Base-by-base conservation (phyloP, 2,888 invertebrate genomes). In the Xestia sexstrigata region DNA sequence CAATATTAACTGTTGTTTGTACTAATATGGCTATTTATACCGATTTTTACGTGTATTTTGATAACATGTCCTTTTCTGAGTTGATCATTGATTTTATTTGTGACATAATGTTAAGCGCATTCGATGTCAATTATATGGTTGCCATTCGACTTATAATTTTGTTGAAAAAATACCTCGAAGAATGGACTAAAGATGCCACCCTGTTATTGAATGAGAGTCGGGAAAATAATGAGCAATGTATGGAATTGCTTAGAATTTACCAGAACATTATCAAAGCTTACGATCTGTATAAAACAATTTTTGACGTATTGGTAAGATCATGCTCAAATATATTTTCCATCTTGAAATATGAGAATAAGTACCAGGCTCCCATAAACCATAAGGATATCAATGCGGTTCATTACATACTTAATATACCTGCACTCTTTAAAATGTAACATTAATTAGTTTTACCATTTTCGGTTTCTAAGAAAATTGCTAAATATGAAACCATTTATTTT, bases 241-340 rank as follows among this genome's bases (percentile, higher is more conserved):
- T 23, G 4, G 63, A 70, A 17, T 58, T 79, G 35, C 60, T 70
- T n/a, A 30, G 26, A 0, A 49, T 39, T 13, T 85, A 78, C 17
- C n/a, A 65, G n/a, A 70, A 76, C 49, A 81, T 87, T 67, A 42
- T 82, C 11, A 60, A 81, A 15, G 60, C 82, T 20, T 83, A 77
- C 23, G 52, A 68, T 39, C 30, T 87, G 1, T 83, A 70, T 17
- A 74, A 77, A 35, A 62, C 63, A 8, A 45, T 77, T 3, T 85
- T 86, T 67, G 79, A 81, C 72, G 11, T 63, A 26, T 42, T 78
- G 82, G 88, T 87, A 70, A 86, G 69, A 65, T 7, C 0, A n/a
- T n/a, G 11, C 0, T 42, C 26, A 9, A 42, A 17, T 30, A 30
- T 26, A 58, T 30, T 30, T 23, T 30, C 2, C 1, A 30, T 35